These are phyloP conservation scores for Tanypteryx hageni DNA, from an alignment of 2,888 invertebrate genomes.

Conservation along the genomic window DNA sequence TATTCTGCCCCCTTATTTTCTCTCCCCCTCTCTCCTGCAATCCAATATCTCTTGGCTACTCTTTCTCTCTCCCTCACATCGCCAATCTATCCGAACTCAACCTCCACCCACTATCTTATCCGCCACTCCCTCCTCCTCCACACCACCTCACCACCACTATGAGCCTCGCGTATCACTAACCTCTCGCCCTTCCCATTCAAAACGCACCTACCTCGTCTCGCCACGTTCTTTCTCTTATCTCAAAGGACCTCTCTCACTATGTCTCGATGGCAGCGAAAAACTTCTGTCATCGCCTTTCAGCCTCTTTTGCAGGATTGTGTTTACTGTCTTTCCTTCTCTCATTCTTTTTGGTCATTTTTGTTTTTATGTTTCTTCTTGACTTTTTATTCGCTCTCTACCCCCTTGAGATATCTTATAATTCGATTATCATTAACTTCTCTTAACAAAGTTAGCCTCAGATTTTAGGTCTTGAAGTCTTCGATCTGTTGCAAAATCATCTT, in stretches of 20 bases:
- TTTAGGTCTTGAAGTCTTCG: too few relatives aligned
- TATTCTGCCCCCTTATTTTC: conserved; percentile 11
- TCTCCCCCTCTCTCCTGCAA: background rate
- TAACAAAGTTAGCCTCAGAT: too few relatives aligned
- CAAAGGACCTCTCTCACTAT: background rate
- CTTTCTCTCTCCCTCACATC: conserved; percentile 1
- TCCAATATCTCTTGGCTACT: conserved; percentile 7
- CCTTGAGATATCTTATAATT: too few relatives aligned
- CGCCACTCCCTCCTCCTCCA: background rate
- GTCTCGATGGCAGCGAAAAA: background rate
- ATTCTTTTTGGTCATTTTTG: background rate
- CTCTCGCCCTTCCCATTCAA: background rate
- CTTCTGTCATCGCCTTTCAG: background rate
- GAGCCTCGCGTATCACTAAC: background rate
- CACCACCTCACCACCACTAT: background rate
- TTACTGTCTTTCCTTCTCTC: background rate
- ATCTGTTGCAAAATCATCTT: too few relatives aligned
- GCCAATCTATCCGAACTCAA: background rate
- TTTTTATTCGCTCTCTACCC: background rate
- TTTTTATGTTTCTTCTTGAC: background rate
- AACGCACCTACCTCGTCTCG: background rate
- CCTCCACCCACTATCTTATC: background rate
- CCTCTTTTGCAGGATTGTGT: background rate
- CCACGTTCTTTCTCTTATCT: background rate
- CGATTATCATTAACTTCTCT: too few relatives aligned